Percentiles rank a stretch among this genome's conserved stretches.
Evolutionary conservation across 2,113 vertebrate species (phyloP).

Genomic region (Tyto alba): DNA sequence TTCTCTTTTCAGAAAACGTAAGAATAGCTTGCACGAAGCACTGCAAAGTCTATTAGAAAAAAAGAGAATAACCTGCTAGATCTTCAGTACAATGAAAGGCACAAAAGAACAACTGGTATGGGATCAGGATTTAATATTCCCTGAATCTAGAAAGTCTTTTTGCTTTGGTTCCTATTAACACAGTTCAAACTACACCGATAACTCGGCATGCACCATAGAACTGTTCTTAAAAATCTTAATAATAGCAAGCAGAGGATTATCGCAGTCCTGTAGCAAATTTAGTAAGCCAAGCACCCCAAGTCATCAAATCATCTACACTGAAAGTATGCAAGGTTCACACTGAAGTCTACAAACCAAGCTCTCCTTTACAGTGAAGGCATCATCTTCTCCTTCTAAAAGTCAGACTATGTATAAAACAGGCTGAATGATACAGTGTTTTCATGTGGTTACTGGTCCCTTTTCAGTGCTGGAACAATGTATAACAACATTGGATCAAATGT

Average conservation of each 20-base stretch:
- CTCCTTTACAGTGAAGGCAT: neutral
- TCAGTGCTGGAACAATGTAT: neutral
- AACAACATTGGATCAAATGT: neutral
- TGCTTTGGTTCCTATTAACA: neutral
- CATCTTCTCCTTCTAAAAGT: neutral
- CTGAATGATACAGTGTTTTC: neutral
- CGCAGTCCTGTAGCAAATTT: neutral
- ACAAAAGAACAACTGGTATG: neutral
- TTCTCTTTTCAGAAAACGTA: neutral
- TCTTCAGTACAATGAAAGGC: neutral
- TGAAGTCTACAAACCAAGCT: neutral
- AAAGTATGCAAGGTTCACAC: neutral
- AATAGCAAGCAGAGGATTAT: neutral
- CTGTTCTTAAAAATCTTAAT: neutral
- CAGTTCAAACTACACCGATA: neutral
- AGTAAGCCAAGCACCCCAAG: neutral
- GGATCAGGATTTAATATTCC: neutral
- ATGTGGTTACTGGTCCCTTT: neutral
- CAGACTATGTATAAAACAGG: neutral
- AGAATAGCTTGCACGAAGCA: neutral
- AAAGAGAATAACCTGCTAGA: neutral
- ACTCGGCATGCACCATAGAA: neutral
- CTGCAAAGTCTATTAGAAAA: neutral
- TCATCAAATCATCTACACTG: neutral
- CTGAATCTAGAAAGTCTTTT: neutral